A percentile compares a stretch with the other conserved stretches of the same genome.
These are phyloP conservation scores for Lacanobia oleracea DNA, from an alignment of 2,888 invertebrate genomes.

Conservation along the genomic window DNA sequence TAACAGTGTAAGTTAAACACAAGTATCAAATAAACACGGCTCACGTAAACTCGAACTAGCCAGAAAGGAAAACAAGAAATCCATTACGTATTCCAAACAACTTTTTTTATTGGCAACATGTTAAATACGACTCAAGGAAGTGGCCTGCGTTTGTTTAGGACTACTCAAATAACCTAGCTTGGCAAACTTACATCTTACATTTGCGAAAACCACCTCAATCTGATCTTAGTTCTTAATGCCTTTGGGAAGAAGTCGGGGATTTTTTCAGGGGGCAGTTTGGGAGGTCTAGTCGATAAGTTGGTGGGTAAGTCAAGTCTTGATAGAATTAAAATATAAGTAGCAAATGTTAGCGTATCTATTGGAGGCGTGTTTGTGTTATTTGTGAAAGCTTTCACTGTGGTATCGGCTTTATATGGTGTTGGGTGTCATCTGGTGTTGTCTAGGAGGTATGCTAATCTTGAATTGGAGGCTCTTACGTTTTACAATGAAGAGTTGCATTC, in stretches of 20 bases:
- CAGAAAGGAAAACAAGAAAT: conserved; percentile 74
- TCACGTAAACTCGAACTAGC: conserved; percentile 59
- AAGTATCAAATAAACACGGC: conserved; percentile 58
- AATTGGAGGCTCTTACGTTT: too few relatives aligned
- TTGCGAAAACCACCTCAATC: conserved; percentile 16
- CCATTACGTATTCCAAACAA: conserved; percentile 81
- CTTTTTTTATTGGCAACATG: conserved; percentile 81
- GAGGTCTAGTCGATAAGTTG: conserved; percentile 28
- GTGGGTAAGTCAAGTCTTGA: conserved; percentile 63
- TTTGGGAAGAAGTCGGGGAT: not conserved
- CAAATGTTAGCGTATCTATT: conserved; percentile 65
- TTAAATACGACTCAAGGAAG: conserved; percentile 78
- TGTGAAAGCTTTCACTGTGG: conserved; percentile 58
- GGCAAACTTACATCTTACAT: conserved; percentile 42
- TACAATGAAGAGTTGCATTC: too few relatives aligned
- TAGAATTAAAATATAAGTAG: conserved; percentile 76
- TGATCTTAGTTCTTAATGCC: not conserved
- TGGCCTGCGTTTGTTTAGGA: conserved; percentile 78
- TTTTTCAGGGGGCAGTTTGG: conserved; percentile 6
- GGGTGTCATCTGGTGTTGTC: conserved; percentile 24
- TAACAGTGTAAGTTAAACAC: conserved; percentile 50
- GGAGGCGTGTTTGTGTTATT: conserved; percentile 66
- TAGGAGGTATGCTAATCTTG: not conserved
- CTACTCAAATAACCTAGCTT: conserved; percentile 70
- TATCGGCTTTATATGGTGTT: conserved; percentile 49